Evolutionary conservation across 1,140 invertebrate species (phyloP).

Genomic region (Nymphalis io): DNA sequence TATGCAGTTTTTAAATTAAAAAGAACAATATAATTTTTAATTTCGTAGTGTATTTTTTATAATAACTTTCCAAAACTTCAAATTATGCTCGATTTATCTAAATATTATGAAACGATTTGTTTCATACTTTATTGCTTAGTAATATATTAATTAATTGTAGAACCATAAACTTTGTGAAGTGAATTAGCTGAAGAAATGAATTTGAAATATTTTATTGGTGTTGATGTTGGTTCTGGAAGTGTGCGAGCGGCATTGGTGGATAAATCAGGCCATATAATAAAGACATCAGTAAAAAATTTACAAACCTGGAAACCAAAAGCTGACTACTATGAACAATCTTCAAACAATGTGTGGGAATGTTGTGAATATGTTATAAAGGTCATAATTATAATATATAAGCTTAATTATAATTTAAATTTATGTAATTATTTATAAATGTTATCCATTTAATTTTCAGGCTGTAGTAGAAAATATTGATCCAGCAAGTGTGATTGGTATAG

Average conservation of each 20-base stretch:
- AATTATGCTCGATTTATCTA: too few species aligned
- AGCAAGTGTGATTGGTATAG: slow-evolving; percentile 88
- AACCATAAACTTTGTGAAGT: not conserved
- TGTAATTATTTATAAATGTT: not conserved
- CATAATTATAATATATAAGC: not conserved
- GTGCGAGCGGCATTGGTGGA: slow-evolving; percentile 90
- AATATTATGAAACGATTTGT: too few species aligned
- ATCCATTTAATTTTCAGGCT: slow-evolving; percentile 78
- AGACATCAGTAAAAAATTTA: slow-evolving; percentile 84
- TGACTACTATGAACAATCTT: slow-evolving; percentile 96
- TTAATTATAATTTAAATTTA: not conserved
- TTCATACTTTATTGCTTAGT: not conserved
- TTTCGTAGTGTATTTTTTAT: too few species aligned
- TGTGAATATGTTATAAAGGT: slow-evolving; percentile 87
- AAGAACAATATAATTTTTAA: too few species aligned
- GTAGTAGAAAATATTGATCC: slow-evolving; percentile 82
- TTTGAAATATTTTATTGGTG: slow-evolving; percentile 88
- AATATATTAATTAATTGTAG: not conserved
- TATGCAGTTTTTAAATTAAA: too few species aligned
- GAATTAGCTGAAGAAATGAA: slow-evolving; percentile 38
- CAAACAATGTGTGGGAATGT: slow-evolving; percentile 92
- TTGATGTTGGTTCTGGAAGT: slow-evolving; percentile 96
- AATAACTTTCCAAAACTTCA: too few species aligned
- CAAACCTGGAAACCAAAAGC: slow-evolving; percentile 88
- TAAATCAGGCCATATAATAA: slow-evolving; percentile 84